phyloP scores from a whole-genome alignment of 2,888 invertebrate species.

The Scrobipalpa atriplicella region DNA sequence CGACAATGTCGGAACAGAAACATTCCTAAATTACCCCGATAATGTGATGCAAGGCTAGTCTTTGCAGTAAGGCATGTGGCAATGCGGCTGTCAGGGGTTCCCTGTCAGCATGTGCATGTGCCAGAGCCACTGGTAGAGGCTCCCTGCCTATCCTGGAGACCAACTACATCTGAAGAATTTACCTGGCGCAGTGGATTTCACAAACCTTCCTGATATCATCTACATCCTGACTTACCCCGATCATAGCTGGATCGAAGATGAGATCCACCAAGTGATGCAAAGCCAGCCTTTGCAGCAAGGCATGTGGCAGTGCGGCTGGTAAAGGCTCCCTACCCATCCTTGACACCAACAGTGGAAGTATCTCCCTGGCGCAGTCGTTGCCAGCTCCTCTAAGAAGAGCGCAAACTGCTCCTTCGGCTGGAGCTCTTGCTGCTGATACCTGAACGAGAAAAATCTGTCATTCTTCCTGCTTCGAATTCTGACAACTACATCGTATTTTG shows the following conservation, averaged over 20 bases:
- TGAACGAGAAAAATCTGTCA: constrained; percentile 38
- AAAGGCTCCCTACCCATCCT: constrained; percentile 77
- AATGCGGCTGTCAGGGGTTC: no score
- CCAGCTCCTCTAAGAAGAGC: constrained; percentile 68
- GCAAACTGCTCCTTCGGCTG: constrained; percentile 76
- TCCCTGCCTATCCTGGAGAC: constrained; percentile 76
- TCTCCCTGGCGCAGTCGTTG: constrained; percentile 60
- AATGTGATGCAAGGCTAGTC: constrained; percentile 70
- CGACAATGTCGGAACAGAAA: no score
- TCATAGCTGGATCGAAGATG: constrained; percentile 68
- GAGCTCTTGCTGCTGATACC: constrained; percentile 70
- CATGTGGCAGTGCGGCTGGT: constrained; percentile 77
- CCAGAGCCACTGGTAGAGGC: constrained; percentile 76
- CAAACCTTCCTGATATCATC: no score
- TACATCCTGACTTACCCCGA: constrained; percentile 69
- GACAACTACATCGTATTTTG: no score
- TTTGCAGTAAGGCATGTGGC: constrained; percentile 71
- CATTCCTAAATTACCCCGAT: constrained; percentile 69
- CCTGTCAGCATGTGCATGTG: no score
- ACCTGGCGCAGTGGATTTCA: constrained; percentile 64
- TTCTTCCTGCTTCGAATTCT: no score
- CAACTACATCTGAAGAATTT: constrained; percentile 68
- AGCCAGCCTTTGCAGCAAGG: constrained; percentile 67
- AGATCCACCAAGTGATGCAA: constrained; percentile 71
- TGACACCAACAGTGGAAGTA: constrained; percentile 72